Conservation (phyloP, 2,888 invertebrate genomes). For the Drosophila falleni region DNA sequence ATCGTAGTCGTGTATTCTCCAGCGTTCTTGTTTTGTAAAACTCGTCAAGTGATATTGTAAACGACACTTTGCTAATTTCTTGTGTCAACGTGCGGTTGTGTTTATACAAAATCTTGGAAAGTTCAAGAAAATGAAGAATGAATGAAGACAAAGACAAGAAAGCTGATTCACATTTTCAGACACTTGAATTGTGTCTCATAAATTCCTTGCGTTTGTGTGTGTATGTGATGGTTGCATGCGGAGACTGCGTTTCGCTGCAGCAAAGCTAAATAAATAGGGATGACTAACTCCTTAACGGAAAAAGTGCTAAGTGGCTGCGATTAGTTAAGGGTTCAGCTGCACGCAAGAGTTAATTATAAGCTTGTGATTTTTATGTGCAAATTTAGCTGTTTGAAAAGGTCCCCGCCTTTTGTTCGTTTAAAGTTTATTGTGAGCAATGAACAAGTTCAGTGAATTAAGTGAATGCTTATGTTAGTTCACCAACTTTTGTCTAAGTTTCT, state of each 20-base stretch:
- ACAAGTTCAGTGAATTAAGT: neutral
- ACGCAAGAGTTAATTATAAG: neutral
- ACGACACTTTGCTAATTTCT: slow-evolving; percentile 59
- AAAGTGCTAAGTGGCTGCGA: slow-evolving; percentile 28
- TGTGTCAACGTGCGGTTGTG: slow-evolving; percentile 58
- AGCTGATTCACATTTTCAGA: slow-evolving; percentile 63
- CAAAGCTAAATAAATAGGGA: slow-evolving; percentile 25
- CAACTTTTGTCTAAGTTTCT: neutral
- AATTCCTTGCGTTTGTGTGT: slow-evolving; percentile 35
- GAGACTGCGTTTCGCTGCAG: neutral
- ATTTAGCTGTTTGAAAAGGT: neutral
- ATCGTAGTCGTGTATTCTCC: neutral
- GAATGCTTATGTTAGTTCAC: neutral
- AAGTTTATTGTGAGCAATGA: neutral
- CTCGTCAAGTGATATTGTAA: slow-evolving; percentile 61
- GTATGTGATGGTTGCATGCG: neutral
- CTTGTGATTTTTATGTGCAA: slow-evolving; percentile 5
- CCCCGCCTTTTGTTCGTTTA: neutral
- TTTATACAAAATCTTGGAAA: slow-evolving; percentile 56
- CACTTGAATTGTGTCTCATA: slow-evolving; percentile 47
- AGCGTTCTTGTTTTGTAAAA: slow-evolving; percentile 12
- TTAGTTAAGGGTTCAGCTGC: slow-evolving; percentile 29
- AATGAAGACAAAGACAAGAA: slow-evolving; percentile 22
- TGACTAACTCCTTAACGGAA: slow-evolving; percentile 43
- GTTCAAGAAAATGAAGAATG: slow-evolving; percentile 25